Evolutionary conservation across 2,888 invertebrate species (phyloP).

Genomic region (Polyommatus icarus): DNA sequence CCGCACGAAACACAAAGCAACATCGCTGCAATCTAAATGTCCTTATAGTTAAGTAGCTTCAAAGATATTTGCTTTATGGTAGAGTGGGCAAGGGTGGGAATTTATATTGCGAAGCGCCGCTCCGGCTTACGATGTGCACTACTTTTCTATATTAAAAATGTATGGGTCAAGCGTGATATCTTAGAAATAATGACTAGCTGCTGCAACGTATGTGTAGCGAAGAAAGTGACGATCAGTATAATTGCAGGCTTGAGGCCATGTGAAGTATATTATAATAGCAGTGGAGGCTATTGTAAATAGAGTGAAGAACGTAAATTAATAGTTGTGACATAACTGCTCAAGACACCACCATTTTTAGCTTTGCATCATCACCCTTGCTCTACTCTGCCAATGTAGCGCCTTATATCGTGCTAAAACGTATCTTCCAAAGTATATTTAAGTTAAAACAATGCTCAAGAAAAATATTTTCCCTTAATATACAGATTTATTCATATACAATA

Average conservation of each 20-base stretch:
- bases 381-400: too few relatives aligned
- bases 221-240: constrained; percentile 12
- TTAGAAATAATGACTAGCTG: not conserved
- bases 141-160: constrained; percentile 16
- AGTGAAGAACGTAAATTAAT: not conserved
- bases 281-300: not conserved
- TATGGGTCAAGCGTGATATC: not conserved
- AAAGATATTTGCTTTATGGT: constrained; percentile 31
- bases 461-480: not conserved
- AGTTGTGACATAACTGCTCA: not conserved
- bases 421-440: not conserved
- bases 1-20: constrained; percentile 32
- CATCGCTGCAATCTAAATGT: constrained; percentile 32
- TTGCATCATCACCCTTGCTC: not conserved
- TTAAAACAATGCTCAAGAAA: not conserved
- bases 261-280: not conserved
- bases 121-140: not conserved
- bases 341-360: not conserved
- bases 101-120: not conserved
- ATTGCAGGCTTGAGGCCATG: not conserved
- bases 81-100: constrained; percentile 26
- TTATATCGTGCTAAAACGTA: too few relatives aligned
- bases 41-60: constrained; percentile 31
- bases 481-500: not conserved
- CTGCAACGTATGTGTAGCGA: not conserved